A percentile compares a stretch with the other conserved stretches of the same genome.
Conservation (phyloP, 2,888 invertebrate species). For the Eristalinus aeneus region DNA sequence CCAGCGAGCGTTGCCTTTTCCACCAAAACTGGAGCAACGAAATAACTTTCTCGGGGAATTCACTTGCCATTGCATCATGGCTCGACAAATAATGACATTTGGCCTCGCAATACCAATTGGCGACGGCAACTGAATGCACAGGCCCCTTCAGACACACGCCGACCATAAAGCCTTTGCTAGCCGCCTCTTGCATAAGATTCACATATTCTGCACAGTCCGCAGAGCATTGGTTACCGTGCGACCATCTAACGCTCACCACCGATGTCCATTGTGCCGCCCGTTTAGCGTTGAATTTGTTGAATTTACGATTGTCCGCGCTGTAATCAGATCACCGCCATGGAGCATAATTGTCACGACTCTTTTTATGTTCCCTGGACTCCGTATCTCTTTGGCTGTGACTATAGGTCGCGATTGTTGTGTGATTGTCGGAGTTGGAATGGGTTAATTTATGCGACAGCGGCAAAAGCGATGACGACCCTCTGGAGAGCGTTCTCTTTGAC, state of each 20-base stretch:
- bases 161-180: constrained; percentile 4
- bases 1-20: not conserved
- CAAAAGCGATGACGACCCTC: constrained; percentile 31
- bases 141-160: not conserved
- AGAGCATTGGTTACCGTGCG: not conserved
- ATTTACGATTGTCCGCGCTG: constrained; percentile 60
- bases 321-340: constrained; percentile 64
- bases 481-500: constrained; percentile 9
- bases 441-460: constrained; percentile 50
- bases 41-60: not conserved
- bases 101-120: not conserved
- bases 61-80: not conserved
- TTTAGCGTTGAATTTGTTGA: constrained; percentile 38
- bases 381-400: not conserved
- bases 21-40: not conserved
- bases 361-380: constrained; percentile 54
- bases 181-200: constrained; percentile 19
- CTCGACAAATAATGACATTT: not conserved
- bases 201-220: not conserved
- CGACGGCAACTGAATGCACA: not conserved
- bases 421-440: constrained; percentile 18
- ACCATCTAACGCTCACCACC: not conserved
- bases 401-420: not conserved
- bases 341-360: constrained; percentile 70
- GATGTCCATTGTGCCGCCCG: not conserved